A percentile compares a stretch with the other conserved stretches of the same genome.
Evolutionary conservation across 2,113 vertebrate species (phyloP).

Genomic region (Urocolius indicus): DNA sequence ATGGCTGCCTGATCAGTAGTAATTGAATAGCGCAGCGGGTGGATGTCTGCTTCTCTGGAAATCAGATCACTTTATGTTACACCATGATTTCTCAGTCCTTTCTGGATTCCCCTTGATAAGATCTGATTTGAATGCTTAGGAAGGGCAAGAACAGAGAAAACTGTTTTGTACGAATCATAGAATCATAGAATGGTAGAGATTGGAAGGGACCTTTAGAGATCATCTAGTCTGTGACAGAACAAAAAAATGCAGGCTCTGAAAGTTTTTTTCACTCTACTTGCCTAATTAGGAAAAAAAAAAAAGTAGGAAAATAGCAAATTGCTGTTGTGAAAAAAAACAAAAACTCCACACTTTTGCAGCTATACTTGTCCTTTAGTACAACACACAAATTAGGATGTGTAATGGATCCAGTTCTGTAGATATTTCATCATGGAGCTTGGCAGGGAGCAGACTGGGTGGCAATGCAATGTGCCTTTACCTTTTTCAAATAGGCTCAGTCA

Average conservation of each 20-base stretch:
- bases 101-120: not conserved
- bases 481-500: not conserved
- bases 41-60: constrained; percentile 2
- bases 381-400: accelerated
- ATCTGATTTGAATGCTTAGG: not conserved
- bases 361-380: not conserved
- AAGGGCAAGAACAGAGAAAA: not conserved
- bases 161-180: not conserved
- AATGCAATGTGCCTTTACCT: not conserved
- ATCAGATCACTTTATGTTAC: not conserved
- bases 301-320: not conserved
- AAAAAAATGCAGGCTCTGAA: not conserved
- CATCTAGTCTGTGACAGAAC: not conserved
- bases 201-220: not conserved
- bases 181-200: not conserved
- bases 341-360: not conserved
- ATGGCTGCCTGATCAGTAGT: not conserved
- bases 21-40: not conserved
- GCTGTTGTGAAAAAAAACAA: not conserved
- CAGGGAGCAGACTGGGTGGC: not conserved
- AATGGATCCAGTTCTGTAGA: not conserved
- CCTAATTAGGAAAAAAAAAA: not conserved
- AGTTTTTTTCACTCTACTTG: not conserved
- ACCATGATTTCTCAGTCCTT: not conserved
- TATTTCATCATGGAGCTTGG: not conserved